These are phyloP conservation scores for Dromococcyx pavoninus DNA, from an alignment of 2,797 vertebrate genomes.

Conservation along the genomic window DNA sequence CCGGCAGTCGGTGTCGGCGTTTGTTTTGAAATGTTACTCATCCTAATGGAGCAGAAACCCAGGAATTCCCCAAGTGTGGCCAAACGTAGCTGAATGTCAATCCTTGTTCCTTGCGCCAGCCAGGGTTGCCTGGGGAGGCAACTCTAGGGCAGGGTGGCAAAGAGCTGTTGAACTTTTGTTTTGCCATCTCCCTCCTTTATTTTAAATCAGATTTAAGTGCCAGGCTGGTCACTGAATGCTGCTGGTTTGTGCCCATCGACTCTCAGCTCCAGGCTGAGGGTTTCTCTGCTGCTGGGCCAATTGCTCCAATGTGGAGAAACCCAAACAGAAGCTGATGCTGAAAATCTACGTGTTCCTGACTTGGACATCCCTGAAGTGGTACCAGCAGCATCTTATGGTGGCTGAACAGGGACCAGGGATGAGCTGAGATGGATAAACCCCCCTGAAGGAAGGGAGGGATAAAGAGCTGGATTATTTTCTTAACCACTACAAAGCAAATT, in stretches of 20 bases:
- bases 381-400: neutral
- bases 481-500: neutral
- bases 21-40: conserved; percentile 11
- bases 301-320: neutral
- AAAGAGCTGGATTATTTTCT: neutral
- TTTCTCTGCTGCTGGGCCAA: neutral
- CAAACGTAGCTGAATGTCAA: neutral
- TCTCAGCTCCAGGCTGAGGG: neutral
- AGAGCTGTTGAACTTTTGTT: neutral
- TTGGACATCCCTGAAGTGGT: neutral
- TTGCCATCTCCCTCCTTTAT: neutral
- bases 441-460: neutral
- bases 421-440: neutral
- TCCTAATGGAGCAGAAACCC: conserved; percentile 6
- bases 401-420: neutral
- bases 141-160: neutral
- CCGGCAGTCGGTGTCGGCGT: neutral
- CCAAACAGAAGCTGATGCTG: neutral
- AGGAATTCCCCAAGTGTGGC: neutral
- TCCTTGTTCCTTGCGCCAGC: neutral
- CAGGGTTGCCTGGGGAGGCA: neutral
- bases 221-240: rapidly evolving
- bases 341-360: neutral
- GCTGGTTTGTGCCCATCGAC: rapidly evolving
- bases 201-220: neutral